Conservation (phyloP, 1,140 invertebrate genomes). For the Fopius arisanus region DNA sequence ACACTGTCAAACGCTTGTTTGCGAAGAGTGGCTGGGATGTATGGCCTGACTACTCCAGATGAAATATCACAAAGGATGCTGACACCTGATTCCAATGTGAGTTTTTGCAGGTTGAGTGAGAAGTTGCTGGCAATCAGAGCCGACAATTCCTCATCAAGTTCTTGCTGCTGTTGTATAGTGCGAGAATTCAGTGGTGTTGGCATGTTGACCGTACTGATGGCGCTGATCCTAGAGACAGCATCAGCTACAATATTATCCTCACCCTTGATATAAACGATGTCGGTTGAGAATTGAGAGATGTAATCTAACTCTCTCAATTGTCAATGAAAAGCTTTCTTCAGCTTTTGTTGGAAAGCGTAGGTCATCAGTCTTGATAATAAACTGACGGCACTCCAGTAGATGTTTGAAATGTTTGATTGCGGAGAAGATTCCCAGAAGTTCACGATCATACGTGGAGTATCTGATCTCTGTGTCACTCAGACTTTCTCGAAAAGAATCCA, state of each 20-base stretch:
- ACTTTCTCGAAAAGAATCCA: conserved; percentile 57
- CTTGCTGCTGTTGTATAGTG: conserved; percentile 37
- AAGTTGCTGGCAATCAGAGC: conserved; percentile 17
- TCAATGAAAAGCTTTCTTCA: conserved; percentile 39
- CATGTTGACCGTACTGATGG: conserved; percentile 7
- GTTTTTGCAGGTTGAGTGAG: conserved; percentile 15
- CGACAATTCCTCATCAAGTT: conserved; percentile 33
- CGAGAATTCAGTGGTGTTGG: conserved; percentile 18
- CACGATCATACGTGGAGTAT: background rate
- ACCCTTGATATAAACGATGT: conserved; percentile 46
- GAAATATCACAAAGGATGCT: conserved; percentile 27
- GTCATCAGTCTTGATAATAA: conserved; percentile 51
- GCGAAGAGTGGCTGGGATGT: conserved; percentile 34
- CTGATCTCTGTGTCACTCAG: conserved; percentile 28
- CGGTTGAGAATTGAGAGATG: conserved; percentile 53
- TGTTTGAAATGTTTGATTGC: background rate
- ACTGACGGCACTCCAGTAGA: too few relatives aligned
- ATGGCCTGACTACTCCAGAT: conserved; percentile 35
- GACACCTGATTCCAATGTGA: background rate
- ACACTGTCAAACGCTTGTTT: conserved; percentile 24
- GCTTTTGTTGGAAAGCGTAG: conserved; percentile 44
- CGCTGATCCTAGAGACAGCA: conserved; percentile 38
- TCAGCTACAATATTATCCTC: conserved; percentile 45
- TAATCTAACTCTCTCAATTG: conserved; percentile 49
- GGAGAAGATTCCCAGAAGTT: background rate